Percentiles rank a stretch among this genome's conserved stretches.
Conservation (phyloP, 2,888 invertebrate species). For the Machimus atricapillus region DNA sequence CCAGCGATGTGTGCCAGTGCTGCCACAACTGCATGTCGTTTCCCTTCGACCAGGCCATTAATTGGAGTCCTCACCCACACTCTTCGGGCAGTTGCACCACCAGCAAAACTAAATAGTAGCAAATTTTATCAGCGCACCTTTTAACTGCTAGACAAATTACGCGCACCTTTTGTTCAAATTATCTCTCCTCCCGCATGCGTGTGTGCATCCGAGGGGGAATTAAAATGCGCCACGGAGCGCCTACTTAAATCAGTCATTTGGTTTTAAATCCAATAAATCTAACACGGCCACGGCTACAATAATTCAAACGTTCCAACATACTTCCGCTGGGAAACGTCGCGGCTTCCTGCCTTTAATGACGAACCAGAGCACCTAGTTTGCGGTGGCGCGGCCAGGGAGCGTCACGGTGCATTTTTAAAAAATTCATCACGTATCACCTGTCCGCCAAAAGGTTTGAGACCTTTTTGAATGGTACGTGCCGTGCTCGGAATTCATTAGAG, state of each 20-base stretch:
- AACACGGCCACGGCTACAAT: neutral
- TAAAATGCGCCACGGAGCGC: neutral
- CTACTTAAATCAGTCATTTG: neutral
- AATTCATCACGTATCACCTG: neutral
- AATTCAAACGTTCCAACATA: neutral
- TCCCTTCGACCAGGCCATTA: neutral
- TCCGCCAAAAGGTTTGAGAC: neutral
- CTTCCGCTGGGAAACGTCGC: neutral
- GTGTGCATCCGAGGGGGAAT: neutral
- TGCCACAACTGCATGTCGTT: neutral
- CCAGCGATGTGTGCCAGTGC: neutral
- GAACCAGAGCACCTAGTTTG: conserved; percentile 8
- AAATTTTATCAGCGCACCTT: neutral
- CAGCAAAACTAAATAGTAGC: neutral
- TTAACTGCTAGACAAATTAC: neutral
- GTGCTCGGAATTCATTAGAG: neutral
- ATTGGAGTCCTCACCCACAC: neutral
- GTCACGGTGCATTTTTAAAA: neutral
- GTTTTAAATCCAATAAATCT: conserved; percentile 20
- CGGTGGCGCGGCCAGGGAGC: neutral
- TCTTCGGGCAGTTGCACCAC: neutral
- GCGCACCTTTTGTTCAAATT: neutral
- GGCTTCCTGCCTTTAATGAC: conserved; percentile 9
- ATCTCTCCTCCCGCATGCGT: neutral
- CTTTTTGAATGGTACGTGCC: neutral